Conservation (phyloP, 2,797 vertebrate genomes). For the Gymnoscopelus microlampas region DNA sequence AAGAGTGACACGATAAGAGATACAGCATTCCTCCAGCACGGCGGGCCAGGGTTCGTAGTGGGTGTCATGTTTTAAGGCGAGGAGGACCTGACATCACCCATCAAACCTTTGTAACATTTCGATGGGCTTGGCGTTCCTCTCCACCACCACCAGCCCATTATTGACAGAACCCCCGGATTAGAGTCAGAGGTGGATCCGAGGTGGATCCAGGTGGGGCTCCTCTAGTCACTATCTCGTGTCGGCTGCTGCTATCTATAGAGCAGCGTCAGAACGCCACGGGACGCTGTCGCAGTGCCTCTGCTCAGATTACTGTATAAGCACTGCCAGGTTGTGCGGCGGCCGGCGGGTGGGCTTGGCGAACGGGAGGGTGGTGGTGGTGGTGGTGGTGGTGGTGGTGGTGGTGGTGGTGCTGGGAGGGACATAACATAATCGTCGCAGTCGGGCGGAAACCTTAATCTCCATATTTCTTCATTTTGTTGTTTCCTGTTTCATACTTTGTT, state of each 20-base stretch:
- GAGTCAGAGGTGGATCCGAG: slow-evolving; percentile 30
- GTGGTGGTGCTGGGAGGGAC: slow-evolving; percentile 18
- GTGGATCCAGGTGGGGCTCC: background rate
- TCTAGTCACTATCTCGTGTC: slow-evolving; percentile 64
- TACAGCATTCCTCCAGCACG: slow-evolving; percentile 65
- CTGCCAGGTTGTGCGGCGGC: slow-evolving; percentile 57
- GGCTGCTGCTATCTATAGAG: slow-evolving; percentile 51
- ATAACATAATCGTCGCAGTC: slow-evolving; percentile 8
- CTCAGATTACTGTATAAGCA: slow-evolving; percentile 62
- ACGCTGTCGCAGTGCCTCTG: slow-evolving; percentile 63
- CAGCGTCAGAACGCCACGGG: slow-evolving; percentile 48
- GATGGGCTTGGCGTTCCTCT: slow-evolving; percentile 66
- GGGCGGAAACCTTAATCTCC: too few relatives aligned
- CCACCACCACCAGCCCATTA: slow-evolving; percentile 62
- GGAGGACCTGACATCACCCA: slow-evolving; percentile 62
- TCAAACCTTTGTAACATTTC: slow-evolving; percentile 75
- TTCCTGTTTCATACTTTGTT: too few relatives aligned
- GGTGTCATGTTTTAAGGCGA: slow-evolving; percentile 67
- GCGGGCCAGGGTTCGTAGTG: slow-evolving; percentile 57
- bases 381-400: slow-evolving; percentile 26
- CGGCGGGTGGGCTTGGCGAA: slow-evolving; percentile 25
- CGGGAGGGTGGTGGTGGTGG: slow-evolving; percentile 18
- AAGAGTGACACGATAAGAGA: slow-evolving; percentile 76
- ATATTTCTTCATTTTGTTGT: too few relatives aligned
- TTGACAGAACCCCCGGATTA: slow-evolving; percentile 76